Percentiles rank a stretch among this genome's conserved stretches.
Evolutionary conservation across 2,888 invertebrate species (phyloP).

Genomic region (Artemia sinica): DNA sequence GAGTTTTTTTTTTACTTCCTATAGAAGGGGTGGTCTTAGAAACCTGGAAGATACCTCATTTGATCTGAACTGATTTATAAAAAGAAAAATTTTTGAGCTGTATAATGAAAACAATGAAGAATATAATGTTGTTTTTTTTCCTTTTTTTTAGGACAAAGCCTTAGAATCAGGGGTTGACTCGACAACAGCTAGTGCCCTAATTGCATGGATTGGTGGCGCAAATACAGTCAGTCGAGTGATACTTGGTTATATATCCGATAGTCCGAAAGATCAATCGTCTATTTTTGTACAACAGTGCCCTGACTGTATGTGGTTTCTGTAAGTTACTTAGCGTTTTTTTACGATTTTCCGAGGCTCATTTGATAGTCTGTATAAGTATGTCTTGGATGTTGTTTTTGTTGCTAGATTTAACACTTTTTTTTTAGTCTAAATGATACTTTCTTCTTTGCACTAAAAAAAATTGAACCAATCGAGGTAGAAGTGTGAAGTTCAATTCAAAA

Average conservation of each 20-base stretch:
- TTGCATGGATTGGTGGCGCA: conserved; percentile 65
- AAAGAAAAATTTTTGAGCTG: no score
- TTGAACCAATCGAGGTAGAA: not conserved
- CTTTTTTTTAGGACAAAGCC: conserved; percentile 42
- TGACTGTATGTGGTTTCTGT: conserved; percentile 73
- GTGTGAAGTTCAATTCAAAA: not conserved
- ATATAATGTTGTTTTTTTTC: conserved; percentile 17
- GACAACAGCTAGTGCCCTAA: conserved; percentile 46
- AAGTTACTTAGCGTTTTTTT: conserved; percentile 32
- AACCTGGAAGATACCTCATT: not conserved
- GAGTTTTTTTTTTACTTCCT: not conserved
- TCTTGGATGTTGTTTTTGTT: not conserved
- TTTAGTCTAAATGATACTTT: not conserved
- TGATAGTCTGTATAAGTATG: not conserved
- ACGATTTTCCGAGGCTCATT: no score
- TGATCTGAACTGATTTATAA: not conserved
- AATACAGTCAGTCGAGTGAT: conserved; percentile 76
- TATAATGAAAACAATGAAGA: no score
- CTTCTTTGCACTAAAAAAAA: not conserved
- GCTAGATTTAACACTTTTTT: no score
- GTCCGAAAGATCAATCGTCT: conserved; percentile 80
- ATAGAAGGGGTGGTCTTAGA: not conserved
- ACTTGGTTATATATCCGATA: conserved; percentile 70
- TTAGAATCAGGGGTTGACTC: conserved; percentile 41
- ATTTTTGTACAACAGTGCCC: conserved; percentile 67